These are phyloP conservation scores for Leucopsar rothschildi DNA, from an alignment of 2,113 vertebrate species.

Conservation along the genomic window DNA sequence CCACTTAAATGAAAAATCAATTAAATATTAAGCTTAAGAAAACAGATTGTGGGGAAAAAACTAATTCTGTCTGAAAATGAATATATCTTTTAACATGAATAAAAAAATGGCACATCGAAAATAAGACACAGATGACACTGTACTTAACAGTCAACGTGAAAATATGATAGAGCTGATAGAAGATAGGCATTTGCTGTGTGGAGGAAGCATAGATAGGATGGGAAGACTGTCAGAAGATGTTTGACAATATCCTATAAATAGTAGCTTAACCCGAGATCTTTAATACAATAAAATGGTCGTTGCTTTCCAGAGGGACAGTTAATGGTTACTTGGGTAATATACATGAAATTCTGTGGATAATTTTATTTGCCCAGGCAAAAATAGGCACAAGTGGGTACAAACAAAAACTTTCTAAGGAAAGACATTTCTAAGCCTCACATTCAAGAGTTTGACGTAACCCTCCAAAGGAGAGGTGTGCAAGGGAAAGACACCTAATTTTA, in stretches of 20 bases:
- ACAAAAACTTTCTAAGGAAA: not conserved
- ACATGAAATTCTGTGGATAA: not conserved
- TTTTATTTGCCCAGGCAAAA: not conserved
- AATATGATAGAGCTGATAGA: not conserved
- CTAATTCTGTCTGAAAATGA: not conserved
- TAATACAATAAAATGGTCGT: not conserved
- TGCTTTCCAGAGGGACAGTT: not conserved
- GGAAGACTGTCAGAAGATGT: not conserved
- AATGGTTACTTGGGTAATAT: not conserved
- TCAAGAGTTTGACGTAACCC: not conserved
- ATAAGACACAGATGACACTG: not conserved
- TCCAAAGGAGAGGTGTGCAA: not conserved
- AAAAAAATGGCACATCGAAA: not conserved
- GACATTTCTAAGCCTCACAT: not conserved
- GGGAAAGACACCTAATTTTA: conserved; percentile 4
- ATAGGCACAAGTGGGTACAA: not conserved
- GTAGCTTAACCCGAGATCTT: not conserved
- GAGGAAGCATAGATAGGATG: not conserved
- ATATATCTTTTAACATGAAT: not conserved
- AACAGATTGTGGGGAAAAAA: not conserved
- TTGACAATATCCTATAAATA: not conserved
- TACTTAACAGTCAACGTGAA: not conserved
- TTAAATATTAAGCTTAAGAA: not conserved
- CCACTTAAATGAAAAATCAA: not conserved
- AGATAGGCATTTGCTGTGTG: not conserved